Evolutionary conservation across 2,113 vertebrate species (phyloP), one percentile per base, ranked within the genome.

Genomic region (Cebus imitator): DNA sequence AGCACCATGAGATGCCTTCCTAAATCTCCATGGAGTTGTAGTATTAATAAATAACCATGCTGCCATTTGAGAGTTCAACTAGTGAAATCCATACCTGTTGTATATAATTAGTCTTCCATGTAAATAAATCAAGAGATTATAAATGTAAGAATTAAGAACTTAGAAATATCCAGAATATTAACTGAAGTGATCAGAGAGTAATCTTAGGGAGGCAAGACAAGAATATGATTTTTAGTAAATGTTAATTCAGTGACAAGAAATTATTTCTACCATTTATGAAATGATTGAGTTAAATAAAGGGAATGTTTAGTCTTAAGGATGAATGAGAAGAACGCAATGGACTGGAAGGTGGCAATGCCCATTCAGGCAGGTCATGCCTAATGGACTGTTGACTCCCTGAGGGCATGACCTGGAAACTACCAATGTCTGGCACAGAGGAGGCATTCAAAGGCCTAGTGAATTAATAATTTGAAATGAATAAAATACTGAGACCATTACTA

Each of bases 151-250:
- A 91, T 35, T 8, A 83, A 57, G 45, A 79, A 12, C 43, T 86
- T 96, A 52, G 18, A 91, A 95, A 93, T 23, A 87, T 10, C 43
- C 21, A 87, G 73, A 97, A 80, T 95, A 80, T 23, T 82, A 88
- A 96, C 40, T 52, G 55, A 78, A 25, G 32, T 78, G n/a, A 80
- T 75, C 20, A 9, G 57, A 88, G 21, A 96, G 86, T 93, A 84
- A 87, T 84, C 37, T 95, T 64, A 55, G 48, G 55, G 48, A 94
- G 18, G 6, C 30, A 91, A 2, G 16, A 84, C 18, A 50, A 21
- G 7, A 89, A 58, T 21, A 2, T 80, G 64, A 93, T 80, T 97
- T 93, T 94, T 68, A 80, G 23, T 78, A 91, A 91, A 37, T 57
- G 55, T 79, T 40, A 81, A 90, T 84, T 57, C 83, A 52, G 32